Evolutionary conservation across 2,113 vertebrate genomes (phyloP).

Genomic region (Onychorhynchus coronatus): DNA sequence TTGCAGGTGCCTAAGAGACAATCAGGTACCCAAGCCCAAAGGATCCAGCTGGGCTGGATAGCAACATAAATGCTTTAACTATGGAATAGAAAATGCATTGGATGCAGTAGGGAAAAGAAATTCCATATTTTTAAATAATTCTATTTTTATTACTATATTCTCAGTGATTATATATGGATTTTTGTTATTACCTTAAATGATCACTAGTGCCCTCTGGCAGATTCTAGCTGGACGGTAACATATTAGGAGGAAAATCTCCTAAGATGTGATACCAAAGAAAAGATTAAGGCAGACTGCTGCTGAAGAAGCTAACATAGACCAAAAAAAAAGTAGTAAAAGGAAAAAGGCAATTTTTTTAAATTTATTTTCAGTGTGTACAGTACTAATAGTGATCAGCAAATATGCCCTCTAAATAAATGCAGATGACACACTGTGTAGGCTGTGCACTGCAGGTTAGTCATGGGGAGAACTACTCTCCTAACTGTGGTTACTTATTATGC

Average conservation of each 20-base stretch:
- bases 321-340: background rate
- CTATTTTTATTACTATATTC: background rate
- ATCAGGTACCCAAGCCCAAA: background rate
- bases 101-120: background rate
- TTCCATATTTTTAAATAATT: background rate
- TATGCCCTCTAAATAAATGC: background rate
- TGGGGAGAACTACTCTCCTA: background rate
- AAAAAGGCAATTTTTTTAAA: background rate
- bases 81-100: background rate
- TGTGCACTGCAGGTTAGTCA: background rate
- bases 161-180: background rate
- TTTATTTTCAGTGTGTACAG: background rate
- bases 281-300: background rate
- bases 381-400: background rate
- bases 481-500: background rate
- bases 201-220: background rate
- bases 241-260: background rate
- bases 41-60: background rate
- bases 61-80: background rate
- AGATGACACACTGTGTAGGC: background rate
- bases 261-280: background rate
- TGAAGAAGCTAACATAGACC: fast-evolving
- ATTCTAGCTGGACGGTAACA: background rate
- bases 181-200: background rate
- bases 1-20: background rate